Conservation (phyloP, 1,140 invertebrate species). For the Macrosteles quadrilineatus region DNA sequence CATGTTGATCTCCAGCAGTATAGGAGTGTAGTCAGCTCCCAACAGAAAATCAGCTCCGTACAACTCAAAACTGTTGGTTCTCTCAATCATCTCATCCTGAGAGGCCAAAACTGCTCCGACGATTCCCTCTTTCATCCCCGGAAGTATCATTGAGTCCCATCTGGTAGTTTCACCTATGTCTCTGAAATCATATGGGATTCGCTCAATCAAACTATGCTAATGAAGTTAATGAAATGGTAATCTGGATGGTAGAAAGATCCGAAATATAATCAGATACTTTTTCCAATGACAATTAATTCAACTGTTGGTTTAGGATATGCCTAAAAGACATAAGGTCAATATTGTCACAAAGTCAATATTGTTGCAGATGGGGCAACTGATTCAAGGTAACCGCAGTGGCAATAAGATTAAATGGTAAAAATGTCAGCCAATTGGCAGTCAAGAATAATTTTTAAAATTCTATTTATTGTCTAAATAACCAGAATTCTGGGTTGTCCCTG, state of each 20-base stretch:
- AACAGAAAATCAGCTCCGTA: constrained; percentile 94
- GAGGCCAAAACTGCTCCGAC: constrained; percentile 83
- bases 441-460: too few relatives aligned
- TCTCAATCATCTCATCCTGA: constrained; percentile 81
- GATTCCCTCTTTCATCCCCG: constrained; percentile 85
- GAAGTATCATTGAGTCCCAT: constrained; percentile 81
- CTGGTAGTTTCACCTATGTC: constrained; percentile 65
- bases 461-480: too few relatives aligned
- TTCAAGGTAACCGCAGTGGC: too few relatives aligned
- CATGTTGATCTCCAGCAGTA: constrained; percentile 94
- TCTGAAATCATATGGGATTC: constrained; percentile 43
- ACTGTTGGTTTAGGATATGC: too few relatives aligned
- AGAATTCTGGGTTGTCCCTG: too few relatives aligned
- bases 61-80: constrained; percentile 87
- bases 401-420: too few relatives aligned
- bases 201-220: not conserved
- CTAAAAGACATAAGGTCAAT: not conserved
- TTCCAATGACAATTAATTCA: not conserved
- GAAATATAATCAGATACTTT: too few relatives aligned
- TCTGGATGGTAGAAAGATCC: too few relatives aligned
- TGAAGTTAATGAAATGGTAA: too few relatives aligned
- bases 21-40: constrained; percentile 83
- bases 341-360: too few relatives aligned
- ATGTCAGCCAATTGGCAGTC: too few relatives aligned
- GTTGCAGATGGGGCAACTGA: too few relatives aligned